These are phyloP conservation scores for Prochilodus magdalenae DNA, from an alignment of 2,113 vertebrate species.

Conservation along the genomic window DNA sequence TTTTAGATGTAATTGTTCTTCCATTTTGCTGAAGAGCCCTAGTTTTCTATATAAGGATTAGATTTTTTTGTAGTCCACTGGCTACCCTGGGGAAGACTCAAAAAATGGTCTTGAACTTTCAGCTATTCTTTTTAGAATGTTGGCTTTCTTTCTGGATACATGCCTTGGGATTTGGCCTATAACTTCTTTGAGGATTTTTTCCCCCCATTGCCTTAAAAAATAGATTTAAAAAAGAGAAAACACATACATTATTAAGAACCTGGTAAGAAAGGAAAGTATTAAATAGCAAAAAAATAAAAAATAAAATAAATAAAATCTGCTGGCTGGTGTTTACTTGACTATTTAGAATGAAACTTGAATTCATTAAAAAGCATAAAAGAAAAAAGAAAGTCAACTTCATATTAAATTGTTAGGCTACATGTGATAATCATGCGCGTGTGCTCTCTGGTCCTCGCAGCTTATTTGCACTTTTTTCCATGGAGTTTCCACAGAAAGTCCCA, in stretches of 20 bases:
- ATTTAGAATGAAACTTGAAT: neutral
- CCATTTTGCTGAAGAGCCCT: constrained; percentile 44
- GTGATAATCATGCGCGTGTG: no score
- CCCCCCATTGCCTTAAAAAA: neutral
- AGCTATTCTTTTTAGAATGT: constrained; percentile 35
- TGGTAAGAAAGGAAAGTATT: neutral
- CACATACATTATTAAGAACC: constrained; percentile 28
- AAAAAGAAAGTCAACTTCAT: neutral
- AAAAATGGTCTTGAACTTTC: constrained; percentile 28
- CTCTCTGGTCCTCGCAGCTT: no score
- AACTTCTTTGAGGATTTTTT: neutral
- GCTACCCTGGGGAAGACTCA: constrained; percentile 41
- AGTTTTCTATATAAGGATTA: constrained; percentile 42
- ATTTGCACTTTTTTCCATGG: neutral
- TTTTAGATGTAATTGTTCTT: constrained; percentile 36
- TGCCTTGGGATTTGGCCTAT: constrained; percentile 35
- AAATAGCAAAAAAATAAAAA: neutral
- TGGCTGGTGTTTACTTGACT: neutral
- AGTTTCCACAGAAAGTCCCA: constrained; percentile 8
- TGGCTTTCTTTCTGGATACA: constrained; percentile 4
- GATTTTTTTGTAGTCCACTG: constrained; percentile 20
- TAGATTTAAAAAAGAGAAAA: neutral
- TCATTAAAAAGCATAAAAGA: neutral
- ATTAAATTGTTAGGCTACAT: no score
- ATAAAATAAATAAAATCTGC: no score